Base-by-base conservation (phyloP, 1,140 invertebrate genomes). In the Helicoverpa zea region DNA sequence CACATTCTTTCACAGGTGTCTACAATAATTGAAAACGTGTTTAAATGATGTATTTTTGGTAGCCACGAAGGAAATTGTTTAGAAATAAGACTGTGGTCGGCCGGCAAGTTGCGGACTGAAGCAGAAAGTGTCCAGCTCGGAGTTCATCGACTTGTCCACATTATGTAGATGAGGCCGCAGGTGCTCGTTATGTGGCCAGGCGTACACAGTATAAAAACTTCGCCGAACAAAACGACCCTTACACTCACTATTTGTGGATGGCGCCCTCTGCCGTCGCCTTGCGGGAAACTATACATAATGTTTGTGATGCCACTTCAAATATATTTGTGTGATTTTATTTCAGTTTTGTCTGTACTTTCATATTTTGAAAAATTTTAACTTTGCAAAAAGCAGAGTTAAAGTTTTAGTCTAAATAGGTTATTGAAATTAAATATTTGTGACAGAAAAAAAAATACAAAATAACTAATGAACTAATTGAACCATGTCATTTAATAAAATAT, bases 101-200 rank as follows among this genome's bases (percentile, higher is more conserved):
- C 16, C 16, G 29, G 47, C 47, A 30, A 54, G 61, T 64, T 16
- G 14, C 29, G 30, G 43, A 3, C n/a, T 75, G 73, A 18, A 74
- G 35, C 52, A 68, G 76, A 91, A 89, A 89, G 64, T 86, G 89
- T 91, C 90, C 90, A 86, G 86, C 81, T 73, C 52, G 43, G 85
- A 88, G 89, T 91, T 90, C 86, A 89, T 84, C 84, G 90, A 90
- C 91, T 90, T 90, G 90, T 91, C 88, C 90, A 91, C 90, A 94
- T 94, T 94, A 94, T 94, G 91, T 89, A 92, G 87, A 94, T 93
- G 84, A 91, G 86, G 88, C 30, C 89, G 81, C 92, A 94, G 92
- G 92, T 94, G 92, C 81, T 75, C 86, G 90, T 94, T 94, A 94
- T 93, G 90, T 89, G 85, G 83, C 86, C 84, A 83, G 82, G 82